These are phyloP conservation scores for Xanthia togata DNA, from an alignment of 2,888 invertebrate species.

Conservation along the genomic window DNA sequence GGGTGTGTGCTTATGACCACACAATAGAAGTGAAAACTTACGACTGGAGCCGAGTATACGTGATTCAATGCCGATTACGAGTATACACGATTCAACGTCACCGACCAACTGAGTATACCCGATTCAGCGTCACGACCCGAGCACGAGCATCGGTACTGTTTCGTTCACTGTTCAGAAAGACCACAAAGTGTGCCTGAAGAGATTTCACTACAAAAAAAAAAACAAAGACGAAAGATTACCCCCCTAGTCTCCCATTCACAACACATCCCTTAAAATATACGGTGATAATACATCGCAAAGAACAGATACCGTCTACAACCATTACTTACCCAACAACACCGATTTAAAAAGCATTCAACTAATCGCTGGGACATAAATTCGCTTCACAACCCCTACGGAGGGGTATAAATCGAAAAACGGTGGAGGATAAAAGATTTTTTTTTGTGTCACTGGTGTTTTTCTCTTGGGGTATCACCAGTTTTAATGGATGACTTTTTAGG, in stretches of 20 bases:
- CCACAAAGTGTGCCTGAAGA: not conserved
- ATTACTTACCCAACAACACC: conserved; percentile 72
- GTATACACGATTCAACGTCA: not conserved
- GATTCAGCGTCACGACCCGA: not conserved
- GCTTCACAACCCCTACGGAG: conserved; percentile 65
- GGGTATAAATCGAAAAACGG: conserved; percentile 67
- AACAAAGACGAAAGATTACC: conserved; percentile 5
- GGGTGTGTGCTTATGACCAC: not conserved
- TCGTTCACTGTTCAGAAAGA: not conserved
- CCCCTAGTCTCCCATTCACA: not conserved
- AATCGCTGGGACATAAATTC: conserved; percentile 80
- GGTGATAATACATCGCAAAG: conserved; percentile 32
- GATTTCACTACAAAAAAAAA: not conserved
- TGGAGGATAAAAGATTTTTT: conserved; percentile 34
- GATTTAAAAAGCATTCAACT: conserved; percentile 81
- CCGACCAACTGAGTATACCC: not conserved
- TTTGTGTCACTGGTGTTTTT: conserved; percentile 34
- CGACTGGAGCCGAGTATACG: not conserved
- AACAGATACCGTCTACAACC: conserved; percentile 56
- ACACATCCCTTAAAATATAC: conserved; percentile 27
- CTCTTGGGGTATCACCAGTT: conserved; percentile 13
- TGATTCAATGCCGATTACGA: not conserved
- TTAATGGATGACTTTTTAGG: conserved; percentile 7
- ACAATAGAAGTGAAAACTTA: not conserved
- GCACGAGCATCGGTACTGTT: not conserved